Evolutionary conservation across 2,797 vertebrate genomes (phyloP).

Genomic region (Threskiornis aethiopicus): DNA sequence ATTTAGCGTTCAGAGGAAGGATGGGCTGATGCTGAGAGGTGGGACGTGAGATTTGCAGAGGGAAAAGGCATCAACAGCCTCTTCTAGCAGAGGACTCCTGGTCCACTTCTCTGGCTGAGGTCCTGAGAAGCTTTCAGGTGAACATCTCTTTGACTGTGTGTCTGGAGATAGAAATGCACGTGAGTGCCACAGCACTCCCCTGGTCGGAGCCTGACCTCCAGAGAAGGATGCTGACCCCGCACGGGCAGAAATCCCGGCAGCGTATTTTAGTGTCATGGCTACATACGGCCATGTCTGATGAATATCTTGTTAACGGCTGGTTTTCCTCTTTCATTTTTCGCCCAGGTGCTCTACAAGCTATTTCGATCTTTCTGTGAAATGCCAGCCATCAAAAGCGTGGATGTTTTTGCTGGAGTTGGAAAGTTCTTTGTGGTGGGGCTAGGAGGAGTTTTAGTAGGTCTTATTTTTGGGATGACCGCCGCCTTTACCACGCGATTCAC

Average conservation of each 20-base stretch:
- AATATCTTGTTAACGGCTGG: neutral
- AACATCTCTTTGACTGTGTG: accelerated
- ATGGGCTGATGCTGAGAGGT: neutral
- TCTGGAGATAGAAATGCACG: neutral
- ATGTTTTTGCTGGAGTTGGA: constrained; percentile 77
- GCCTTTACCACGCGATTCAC: constrained; percentile 83
- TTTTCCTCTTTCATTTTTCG: neutral
- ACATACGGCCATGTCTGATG: accelerated
- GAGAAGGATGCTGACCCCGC: neutral
- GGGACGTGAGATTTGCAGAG: neutral
- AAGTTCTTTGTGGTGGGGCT: constrained; percentile 82
- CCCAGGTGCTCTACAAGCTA: constrained; percentile 84
- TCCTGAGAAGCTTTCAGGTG: neutral
- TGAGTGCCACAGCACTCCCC: neutral
- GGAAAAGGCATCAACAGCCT: neutral
- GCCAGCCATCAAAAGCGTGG: constrained; percentile 71
- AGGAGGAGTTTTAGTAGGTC: constrained; percentile 80
- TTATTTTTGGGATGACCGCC: constrained; percentile 79
- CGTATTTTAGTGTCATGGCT: accelerated
- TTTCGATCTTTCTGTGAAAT: constrained; percentile 84
- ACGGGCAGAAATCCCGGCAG: neutral
- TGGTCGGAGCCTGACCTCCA: neutral
- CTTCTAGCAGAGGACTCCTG: neutral
- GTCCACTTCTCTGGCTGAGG: neutral
- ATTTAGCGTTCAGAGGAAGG: neutral